Base-by-base conservation (phyloP, 2,888 invertebrate genomes). In the Pachliopta kotzebuea region DNA sequence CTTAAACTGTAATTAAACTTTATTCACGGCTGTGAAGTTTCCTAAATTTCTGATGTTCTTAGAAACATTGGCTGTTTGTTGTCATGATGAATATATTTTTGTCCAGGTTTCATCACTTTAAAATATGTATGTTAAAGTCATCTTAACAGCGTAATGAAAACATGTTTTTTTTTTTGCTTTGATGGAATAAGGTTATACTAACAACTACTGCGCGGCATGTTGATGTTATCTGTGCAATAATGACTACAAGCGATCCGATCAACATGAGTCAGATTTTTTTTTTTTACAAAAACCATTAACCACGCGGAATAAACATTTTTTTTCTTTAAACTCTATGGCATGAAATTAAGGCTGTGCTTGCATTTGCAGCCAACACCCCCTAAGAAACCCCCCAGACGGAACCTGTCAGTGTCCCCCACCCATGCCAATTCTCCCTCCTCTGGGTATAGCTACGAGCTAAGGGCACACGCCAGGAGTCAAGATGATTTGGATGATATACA, bases 301-400 rank as follows among this genome's bases (percentile, higher is more conserved):
- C 14, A 1, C 11, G 4, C 14, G 9, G 23, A 1, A 24, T 53
- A n/a, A 4, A 21, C 53, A 17, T 14, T 18, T 23, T 14, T 52
- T 23, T 11, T 52, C 52, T 4, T 17, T 52, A 20, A 24, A 53
- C 8, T 23, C 24, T 17, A 17, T 24, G 24, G 53, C 17, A 53
- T 53, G 26, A 68, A 63, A 64, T 57, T 65, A 63, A 63, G 69
- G 64, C 64, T 65, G 31, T 61, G 58, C 60, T 63, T 69, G 68
- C 74, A 72, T 72, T 71, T 68, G 55, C 92, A 96, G 95, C 95
- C 96, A 60, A 96, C 96, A 63, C 96, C 97, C 63, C 97, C 97
- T 56, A 97, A 97, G 90, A 97, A 97, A 86, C 97, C 97, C 68
- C 97, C 97, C 3, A 93, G 97, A 60, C 93, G 97, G 72, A 97